A percentile compares a stretch with the other conserved stretches of the same genome.
These are phyloP conservation scores for Antechinus flavipes DNA, from an alignment of 2,113 vertebrate genomes.

Conservation along the genomic window DNA sequence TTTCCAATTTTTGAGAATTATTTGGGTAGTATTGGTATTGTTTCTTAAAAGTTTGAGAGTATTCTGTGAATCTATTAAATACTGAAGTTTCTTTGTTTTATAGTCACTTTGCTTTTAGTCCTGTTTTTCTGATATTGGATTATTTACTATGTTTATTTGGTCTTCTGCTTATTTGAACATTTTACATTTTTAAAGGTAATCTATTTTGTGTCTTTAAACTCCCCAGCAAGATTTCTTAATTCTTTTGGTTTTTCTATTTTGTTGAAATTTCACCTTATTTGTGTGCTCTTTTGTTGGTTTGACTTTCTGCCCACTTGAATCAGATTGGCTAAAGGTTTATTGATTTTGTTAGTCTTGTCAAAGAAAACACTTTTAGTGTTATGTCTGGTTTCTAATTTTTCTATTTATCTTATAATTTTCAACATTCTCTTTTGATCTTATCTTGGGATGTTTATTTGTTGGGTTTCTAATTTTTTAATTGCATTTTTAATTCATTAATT, in stretches of 20 bases:
- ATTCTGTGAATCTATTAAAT: not conserved
- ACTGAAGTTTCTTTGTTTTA: not conserved
- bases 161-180: too few species aligned
- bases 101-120: not conserved
- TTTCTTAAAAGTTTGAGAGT: not conserved
- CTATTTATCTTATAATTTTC: too few species aligned
- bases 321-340: not conserved
- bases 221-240: not conserved
- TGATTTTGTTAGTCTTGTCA: not conserved
- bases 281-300: not conserved
- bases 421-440: too few species aligned
- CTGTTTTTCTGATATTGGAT: not conserved
- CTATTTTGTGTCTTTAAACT: not conserved
- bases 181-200: not conserved
- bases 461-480: too few species aligned
- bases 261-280: not conserved
- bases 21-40: not conserved
- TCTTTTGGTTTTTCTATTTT: not conserved
- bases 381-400: too few species aligned
- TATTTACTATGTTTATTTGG: too few species aligned
- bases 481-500: too few species aligned
- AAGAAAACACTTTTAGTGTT: too few species aligned
- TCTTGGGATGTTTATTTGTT: too few species aligned
- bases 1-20: not conserved
- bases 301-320: not conserved